Evolutionary conservation across 2,113 vertebrate genomes (phyloP), one percentile per base, ranked within the genome.

Genomic region (Crotalus horridus): DNA sequence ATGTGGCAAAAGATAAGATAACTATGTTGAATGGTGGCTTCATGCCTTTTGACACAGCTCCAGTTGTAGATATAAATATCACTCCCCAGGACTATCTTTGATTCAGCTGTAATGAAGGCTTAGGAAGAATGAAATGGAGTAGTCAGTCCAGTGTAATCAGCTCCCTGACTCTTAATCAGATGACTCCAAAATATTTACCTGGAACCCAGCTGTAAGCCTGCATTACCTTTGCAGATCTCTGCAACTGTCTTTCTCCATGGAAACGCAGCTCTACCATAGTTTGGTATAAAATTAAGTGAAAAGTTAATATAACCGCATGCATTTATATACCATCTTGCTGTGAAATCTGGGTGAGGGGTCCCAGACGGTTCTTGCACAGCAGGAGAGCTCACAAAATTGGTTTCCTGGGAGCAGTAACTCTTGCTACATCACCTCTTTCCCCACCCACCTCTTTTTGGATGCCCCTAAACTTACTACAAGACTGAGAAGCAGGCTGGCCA

Each of bases 1-100:
- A 93, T 91, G 43, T 51, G 89, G 55, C 61, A 23, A 33, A 39
- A 86, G 88, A 86, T 64, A 90, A 90, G 56, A 92, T 93, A 95
- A 92, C 54, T 4, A 48, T 17, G 4, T 17, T 39, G 69, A 90
- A 39, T 64, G 81, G 2, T 8, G 56, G 91, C 29, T 11, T 46
- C 15, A 69, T 0, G 0, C 6, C 85, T 91, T 89, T 93, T 94
- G 13, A 7, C 91, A 94, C 69, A 91, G 8, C 9, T 92, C 23
- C 46, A 43, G 89, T 24, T 0, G 0, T 15, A 56, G 54, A 54
- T 90, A 56, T 69, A 87, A 93, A 94, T 94, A 90, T 33, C 91
- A 54, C 0, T 48, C 59, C 94, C 58, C 0, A 0, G 4, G 6
- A 9, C 85, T 53, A 43, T 87, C 51, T 86, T 90, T 53, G 33